Base-by-base conservation (phyloP, 2,888 invertebrate species). In the Invenusta paracnida region DNA sequence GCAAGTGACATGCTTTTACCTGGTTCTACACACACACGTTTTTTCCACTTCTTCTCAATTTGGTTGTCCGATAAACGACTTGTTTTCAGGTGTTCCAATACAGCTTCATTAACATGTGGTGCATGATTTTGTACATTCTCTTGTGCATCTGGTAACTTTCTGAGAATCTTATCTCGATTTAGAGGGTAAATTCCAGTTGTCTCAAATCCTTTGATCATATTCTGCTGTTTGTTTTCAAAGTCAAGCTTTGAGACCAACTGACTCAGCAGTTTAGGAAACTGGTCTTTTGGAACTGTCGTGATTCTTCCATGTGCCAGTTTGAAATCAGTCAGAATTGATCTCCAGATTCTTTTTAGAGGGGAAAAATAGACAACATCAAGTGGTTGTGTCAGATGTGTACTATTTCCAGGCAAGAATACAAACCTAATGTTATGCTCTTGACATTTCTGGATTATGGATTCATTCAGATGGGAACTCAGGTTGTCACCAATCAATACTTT, bases 361-460 rank as follows among this genome's bases (percentile, higher is more conserved):
- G 28, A 13, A 28, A 11, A 30, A 23, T 11, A 82, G 67, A 67
- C 86, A 29, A 86, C 88, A 87, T 89, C 89, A 13, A 88, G 85
- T 23, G 88, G 88, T 30, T 89, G 89, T 17, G 88, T 88, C 11
- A 91, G 48, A 85, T 91, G 90, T 0, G 90, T 90, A 11, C 89
- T 87, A 86, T 91, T 90, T 2, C 89, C 86, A 1, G 90, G 90
- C 23, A 91, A 87, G 87, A 89, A 90, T 1, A 82, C 29, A 30
- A 82, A 82, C 1, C 82, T 2, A 82, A 82, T 82, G 25, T 82
- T 29, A 82, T 82, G 31, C 2, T 29, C 17, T 29, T 82, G 11
- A 29, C 79, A 79, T n/a, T 11, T 25, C 25, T 11, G 5, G n/a
- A 79, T 79, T 2, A 79, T 27, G 5, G 2, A 2, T 27, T 2